A percentile compares a stretch with the other conserved stretches of the same genome.
These are phyloP conservation scores for Dendrocopos noguchii DNA, from an alignment of 2,113 vertebrate species.

Conservation along the genomic window DNA sequence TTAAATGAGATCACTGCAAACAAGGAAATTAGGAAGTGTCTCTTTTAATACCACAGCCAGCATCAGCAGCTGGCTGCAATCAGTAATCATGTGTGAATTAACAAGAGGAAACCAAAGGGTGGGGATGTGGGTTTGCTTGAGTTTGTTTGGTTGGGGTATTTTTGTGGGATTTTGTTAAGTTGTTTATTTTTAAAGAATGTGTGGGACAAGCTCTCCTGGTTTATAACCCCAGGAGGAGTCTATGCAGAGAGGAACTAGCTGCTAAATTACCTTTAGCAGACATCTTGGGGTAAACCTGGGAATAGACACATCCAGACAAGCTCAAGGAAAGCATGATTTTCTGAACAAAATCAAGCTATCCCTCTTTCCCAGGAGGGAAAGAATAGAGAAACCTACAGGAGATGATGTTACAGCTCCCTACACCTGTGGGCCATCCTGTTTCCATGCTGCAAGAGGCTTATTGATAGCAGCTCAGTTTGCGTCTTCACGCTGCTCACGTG, in stretches of 20 bases:
- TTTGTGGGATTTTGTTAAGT: background rate
- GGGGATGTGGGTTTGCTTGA: background rate
- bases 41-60: background rate
- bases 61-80: background rate
- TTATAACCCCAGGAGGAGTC: background rate
- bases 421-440: background rate
- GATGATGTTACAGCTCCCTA: background rate
- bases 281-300: background rate
- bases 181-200: background rate
- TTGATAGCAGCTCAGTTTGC: background rate
- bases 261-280: background rate
- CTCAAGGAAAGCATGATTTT: background rate
- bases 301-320: background rate
- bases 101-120: background rate
- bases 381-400: background rate
- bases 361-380: background rate
- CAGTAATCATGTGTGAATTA: background rate
- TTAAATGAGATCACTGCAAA: background rate
- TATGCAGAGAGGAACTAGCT: background rate
- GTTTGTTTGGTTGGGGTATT: accelerated
- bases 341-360: background rate
- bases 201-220: background rate
- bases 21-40: background rate
- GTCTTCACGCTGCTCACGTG: accelerated
- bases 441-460: background rate